Percentiles rank a stretch among this genome's conserved stretches.
Conservation (phyloP, 2,888 invertebrate species). For the Silvanus unidentatus region DNA sequence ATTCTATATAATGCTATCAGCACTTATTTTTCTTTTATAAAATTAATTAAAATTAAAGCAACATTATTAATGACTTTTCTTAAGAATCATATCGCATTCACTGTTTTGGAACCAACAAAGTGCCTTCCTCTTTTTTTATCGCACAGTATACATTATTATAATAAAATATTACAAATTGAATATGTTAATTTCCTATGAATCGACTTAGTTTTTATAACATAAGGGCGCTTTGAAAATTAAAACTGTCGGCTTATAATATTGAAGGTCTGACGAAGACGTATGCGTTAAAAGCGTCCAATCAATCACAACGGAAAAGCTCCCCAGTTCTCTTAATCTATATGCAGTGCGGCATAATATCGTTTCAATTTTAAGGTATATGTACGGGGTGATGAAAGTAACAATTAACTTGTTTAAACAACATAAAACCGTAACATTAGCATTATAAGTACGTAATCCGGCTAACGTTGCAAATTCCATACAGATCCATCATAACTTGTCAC, state of each 20-base stretch:
- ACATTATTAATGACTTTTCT: too few species aligned
- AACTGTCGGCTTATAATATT: conserved; percentile 14
- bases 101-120: too few species aligned
- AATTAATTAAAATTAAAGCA: conserved; percentile 1
- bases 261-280: conserved; percentile 27
- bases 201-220: too few species aligned
- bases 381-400: conserved; percentile 36
- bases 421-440: conserved; percentile 38
- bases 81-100: too few species aligned
- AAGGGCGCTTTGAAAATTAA: not conserved
- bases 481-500: conserved; percentile 44
- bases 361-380: not conserved
- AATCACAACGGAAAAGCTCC: conserved; percentile 2
- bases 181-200: too few species aligned
- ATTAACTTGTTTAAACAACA: conserved; percentile 46
- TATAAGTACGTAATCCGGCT: conserved; percentile 21
- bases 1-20: conserved; percentile 12
- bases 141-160: too few species aligned
- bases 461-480: conserved; percentile 24
- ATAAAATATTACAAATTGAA: too few species aligned
- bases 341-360: too few species aligned
- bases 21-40: conserved; percentile 1
- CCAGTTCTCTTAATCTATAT: too few species aligned
- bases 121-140: too few species aligned
- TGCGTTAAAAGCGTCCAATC: conserved; percentile 15